Conservation (phyloP, 2,797 vertebrate species). For the Urosaurus nigricauda region DNA sequence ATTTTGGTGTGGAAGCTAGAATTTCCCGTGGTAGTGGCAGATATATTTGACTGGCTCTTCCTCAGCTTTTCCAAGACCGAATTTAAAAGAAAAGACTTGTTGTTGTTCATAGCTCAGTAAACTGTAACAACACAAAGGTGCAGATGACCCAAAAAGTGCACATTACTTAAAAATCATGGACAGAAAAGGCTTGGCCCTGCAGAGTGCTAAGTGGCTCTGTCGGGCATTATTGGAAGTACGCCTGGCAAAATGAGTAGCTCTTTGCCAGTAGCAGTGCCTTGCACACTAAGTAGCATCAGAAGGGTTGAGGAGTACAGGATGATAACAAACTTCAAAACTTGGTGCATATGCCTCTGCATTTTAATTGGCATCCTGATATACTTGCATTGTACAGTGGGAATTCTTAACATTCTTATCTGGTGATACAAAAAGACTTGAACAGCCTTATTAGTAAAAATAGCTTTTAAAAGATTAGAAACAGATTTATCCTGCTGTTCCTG, state of each 20-base stretch:
- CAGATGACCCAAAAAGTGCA: neutral
- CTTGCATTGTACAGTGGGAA: conserved; percentile 6
- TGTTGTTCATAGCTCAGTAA: conserved; percentile 5
- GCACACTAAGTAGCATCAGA: neutral
- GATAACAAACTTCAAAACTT: conserved; percentile 17
- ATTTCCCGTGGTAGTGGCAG: conserved; percentile 7
- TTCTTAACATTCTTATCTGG: conserved; percentile 62
- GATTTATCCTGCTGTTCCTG: conserved; percentile 24
- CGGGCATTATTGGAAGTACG: neutral
- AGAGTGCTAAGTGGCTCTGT: neutral
- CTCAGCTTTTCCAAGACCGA: conserved; percentile 1
- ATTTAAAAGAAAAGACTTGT: conserved; percentile 13
- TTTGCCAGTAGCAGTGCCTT: neutral
- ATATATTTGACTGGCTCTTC: neutral
- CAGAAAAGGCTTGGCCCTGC: no score
- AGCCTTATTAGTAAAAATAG: conserved; percentile 57
- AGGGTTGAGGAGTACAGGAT: neutral
- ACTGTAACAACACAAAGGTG: neutral
- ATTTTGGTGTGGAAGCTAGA: conserved; percentile 24
- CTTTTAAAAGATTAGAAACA: conserved; percentile 58
- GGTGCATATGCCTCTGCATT: neutral
- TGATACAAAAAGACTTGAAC: conserved; percentile 49
- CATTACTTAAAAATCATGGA: neutral
- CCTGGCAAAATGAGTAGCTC: neutral
- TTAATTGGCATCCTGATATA: conserved; percentile 37